Evolutionary conservation across 1,140 invertebrate species (phyloP), one percentile per base, ranked within the genome.

Genomic region (Drosophila takahashii): DNA sequence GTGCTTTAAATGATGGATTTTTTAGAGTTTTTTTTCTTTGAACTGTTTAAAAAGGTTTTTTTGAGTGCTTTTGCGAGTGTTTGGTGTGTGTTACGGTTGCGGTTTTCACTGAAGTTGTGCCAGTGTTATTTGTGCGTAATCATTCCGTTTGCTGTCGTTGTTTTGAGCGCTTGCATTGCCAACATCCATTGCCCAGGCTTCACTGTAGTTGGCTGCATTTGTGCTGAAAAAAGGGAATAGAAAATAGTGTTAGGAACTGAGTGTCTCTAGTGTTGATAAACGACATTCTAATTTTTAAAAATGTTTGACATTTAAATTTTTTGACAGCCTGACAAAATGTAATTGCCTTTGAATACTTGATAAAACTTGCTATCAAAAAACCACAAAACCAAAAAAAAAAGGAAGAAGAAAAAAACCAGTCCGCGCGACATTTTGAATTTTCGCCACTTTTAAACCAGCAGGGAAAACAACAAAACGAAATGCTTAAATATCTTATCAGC

Each of bases 401-500:
- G 22, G 22, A 22, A 22, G 22, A 22, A n/a, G n/a, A 41, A 41
- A 1, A n/a, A 37, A 37, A 37, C 36, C 9, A 1, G 9, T 42
- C 29, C 29, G 8, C 29, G 3, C 15, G 16, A 18, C 18, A 52
- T 52, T 41, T 71, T 71, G 7, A 60, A 52, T 67, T 39, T 45
- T 52, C 15, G 9, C 18, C 36, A 67, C 22, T 37, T 61, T 37
- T 39, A 29, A 10, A 48, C 22, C 58, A 13, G 3, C 3, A 15
- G 13, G 41, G 16, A 42, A 42, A 47, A 11, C 29, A 16, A 54
- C 22, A 32, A 18, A 32, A 15, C 44, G 53, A 54, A 44, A 42
- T n/a, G 42, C 32, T 45, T 61, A 48, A 47, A 70, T 77, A 36
- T 74, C 61, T 79, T 81, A 83, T 74, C 64, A 81, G 57, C 18